phyloP scores from a whole-genome alignment of 2,888 invertebrate species.

The Sturmia bella region DNA sequence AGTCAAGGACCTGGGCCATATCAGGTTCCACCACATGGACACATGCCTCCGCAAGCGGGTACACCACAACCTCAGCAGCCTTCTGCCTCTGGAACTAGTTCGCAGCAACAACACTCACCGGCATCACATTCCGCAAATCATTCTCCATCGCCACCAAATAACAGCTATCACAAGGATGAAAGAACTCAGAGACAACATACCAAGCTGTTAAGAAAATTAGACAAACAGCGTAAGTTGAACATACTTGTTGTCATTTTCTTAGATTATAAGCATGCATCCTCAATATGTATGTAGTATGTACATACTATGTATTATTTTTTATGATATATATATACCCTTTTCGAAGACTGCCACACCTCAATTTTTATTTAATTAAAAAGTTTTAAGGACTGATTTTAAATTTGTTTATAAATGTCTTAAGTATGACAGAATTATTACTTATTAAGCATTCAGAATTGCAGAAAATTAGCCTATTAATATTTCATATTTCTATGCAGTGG shows the following conservation, averaged over 20 bases:
- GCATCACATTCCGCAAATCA: constrained; percentile 85
- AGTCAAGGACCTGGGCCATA: constrained; percentile 78
- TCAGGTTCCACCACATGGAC: constrained; percentile 79
- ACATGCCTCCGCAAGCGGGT: constrained; percentile 77
- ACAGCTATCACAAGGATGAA: constrained; percentile 90
- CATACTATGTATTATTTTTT: too few relatives aligned
- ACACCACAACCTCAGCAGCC: constrained; percentile 71
- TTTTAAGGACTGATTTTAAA: too few relatives aligned
- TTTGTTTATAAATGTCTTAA: too few relatives aligned
- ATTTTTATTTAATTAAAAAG: too few relatives aligned
- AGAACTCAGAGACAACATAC: constrained; percentile 89
- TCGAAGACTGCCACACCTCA: too few relatives aligned
- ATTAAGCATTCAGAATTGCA: too few relatives aligned
- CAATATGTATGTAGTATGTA: too few relatives aligned
- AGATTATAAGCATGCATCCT: too few relatives aligned
- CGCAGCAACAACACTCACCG: constrained; percentile 77
- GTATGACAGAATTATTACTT: too few relatives aligned
- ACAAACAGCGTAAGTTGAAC: constrained; percentile 84
- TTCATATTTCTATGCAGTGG: too few relatives aligned
- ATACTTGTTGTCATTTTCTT: neutral
- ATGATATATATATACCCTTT: too few relatives aligned
- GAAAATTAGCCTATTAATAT: too few relatives aligned
- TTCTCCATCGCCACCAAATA: constrained; percentile 85
- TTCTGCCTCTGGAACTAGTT: constrained; percentile 51
- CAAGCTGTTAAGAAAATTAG: constrained; percentile 89